Conservation (phyloP, 2,797 vertebrate genomes). For the Urosaurus nigricauda region DNA sequence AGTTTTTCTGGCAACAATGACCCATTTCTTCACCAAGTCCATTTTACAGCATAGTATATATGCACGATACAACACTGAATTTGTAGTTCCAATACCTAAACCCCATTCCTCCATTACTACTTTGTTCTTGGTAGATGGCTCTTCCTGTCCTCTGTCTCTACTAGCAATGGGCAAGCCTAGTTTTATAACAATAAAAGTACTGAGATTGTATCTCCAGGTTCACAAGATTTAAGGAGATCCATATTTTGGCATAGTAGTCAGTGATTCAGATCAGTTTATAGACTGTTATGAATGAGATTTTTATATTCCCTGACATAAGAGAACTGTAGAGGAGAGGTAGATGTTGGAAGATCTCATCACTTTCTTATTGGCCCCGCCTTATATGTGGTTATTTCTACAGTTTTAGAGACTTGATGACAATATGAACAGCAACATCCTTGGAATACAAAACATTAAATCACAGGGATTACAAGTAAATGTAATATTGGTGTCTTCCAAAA, state of each 20-base stretch:
- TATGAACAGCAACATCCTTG: slow-evolving; percentile 73
- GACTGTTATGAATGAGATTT: slow-evolving; percentile 4
- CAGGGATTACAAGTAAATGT: slow-evolving; percentile 70
- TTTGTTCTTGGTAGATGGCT: not conserved
- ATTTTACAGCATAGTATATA: not conserved
- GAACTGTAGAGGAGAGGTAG: not conserved
- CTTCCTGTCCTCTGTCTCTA: too few relatives aligned
- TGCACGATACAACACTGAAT: not conserved
- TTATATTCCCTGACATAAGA: not conserved
- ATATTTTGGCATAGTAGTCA: not conserved
- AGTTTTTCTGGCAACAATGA: not conserved
- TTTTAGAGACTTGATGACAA: slow-evolving; percentile 63
- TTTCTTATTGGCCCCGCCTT: too few relatives aligned
- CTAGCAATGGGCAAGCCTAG: too few relatives aligned
- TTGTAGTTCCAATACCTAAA: not conserved
- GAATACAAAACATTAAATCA: slow-evolving; percentile 83
- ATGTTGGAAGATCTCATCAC: not conserved
- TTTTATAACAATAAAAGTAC: not conserved
- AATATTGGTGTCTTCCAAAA: slow-evolving; percentile 65
- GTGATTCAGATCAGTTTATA: not conserved
- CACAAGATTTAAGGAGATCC: not conserved
- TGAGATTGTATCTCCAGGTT: not conserved
- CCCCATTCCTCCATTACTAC: not conserved
- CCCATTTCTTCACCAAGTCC: not conserved
- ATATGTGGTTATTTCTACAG: slow-evolving; percentile 70